Base-by-base conservation (phyloP, 2,797 vertebrate genomes). In the Emys orbicularis region DNA sequence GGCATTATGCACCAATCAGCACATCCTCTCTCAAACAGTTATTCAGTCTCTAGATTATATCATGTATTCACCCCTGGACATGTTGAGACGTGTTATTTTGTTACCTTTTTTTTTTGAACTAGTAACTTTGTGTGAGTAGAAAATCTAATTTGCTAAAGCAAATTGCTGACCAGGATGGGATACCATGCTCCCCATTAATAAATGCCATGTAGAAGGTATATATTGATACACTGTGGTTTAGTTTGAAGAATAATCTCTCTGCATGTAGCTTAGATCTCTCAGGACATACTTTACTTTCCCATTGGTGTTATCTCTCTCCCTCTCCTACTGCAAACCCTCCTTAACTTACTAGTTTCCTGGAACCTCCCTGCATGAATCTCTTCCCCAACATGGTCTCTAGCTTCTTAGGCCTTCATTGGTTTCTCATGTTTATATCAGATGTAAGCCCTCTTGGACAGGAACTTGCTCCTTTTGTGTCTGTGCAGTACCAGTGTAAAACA, bases 361-460 rank as follows among this genome's bases (percentile, higher is more conserved):
- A 88, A 82, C 37, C 1, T 79, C 11, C 15, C 34, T 29, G 18
- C 96, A 85, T 61, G 2, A 86, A 65, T 37, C 8, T 57, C 23
- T 31, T 12, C 2, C 59, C 18, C 47, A 11, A 1, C 5, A 10
- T 68, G 37, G 56, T 4, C 7, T 86, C 21, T 34, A 76, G 31
- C 25, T 83, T 74, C 23, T 37, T 41, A 74, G 41, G 16, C 83
- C 88, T 90, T 4, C 11, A 53, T 87, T 92, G 23, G 1, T 90
- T 92, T 74, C 83, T 4, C 23, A 74, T 68, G 65, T n/a, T 2
- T 77, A 4, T 47, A n/a, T 81, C n/a, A 31, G 3, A 11, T 79
- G 19, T 11, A 49, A 0, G 0, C 0, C 6, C 4, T 80, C 23
- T 27, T 76, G 74, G 34, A 68, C 5, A 50, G 47, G 47, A 18